Percentiles rank a stretch among this genome's conserved stretches.
Evolutionary conservation across 2,797 vertebrate genomes (phyloP).

Genomic region (Sorex maritimensis): DNA sequence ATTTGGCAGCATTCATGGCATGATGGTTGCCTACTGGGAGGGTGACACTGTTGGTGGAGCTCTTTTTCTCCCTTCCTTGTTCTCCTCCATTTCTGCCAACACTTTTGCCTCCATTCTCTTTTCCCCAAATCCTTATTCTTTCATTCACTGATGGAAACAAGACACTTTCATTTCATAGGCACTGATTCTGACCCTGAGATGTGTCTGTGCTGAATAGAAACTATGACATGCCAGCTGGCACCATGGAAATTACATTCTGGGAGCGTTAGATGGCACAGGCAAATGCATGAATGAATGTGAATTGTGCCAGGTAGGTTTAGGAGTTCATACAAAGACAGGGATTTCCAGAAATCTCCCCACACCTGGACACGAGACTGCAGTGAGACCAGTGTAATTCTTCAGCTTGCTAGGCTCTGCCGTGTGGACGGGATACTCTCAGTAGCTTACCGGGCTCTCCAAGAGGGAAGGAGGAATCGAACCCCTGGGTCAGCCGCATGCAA

Average conservation of each 20-base stretch:
- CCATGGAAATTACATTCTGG: not conserved
- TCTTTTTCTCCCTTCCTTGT: no score
- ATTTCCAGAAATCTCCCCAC: not conserved
- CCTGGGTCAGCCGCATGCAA: no score
- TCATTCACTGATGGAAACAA: not conserved
- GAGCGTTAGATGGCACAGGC: not conserved
- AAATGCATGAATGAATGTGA: not conserved
- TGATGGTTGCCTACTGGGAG: not conserved
- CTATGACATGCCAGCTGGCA: not conserved
- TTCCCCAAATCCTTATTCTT: not conserved
- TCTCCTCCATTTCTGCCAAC: not conserved
- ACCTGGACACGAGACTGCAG: fast-evolving
- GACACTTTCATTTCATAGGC: not conserved
- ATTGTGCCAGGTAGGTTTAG: not conserved
- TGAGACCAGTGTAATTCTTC: not conserved
- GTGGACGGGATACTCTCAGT: no score
- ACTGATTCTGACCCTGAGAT: not conserved
- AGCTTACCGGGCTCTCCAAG: no score
- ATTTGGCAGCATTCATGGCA: not conserved
- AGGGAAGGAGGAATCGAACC: no score
- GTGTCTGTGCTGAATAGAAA: not conserved
- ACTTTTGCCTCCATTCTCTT: not conserved
- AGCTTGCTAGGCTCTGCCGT: no score
- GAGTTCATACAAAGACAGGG: not conserved
- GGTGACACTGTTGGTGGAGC: fast-evolving